Percentiles rank a stretch among this genome's conserved stretches.
These are phyloP conservation scores for Dinothrombium tinctorium DNA, from an alignment of 1,140 invertebrate species.

Conservation along the genomic window DNA sequence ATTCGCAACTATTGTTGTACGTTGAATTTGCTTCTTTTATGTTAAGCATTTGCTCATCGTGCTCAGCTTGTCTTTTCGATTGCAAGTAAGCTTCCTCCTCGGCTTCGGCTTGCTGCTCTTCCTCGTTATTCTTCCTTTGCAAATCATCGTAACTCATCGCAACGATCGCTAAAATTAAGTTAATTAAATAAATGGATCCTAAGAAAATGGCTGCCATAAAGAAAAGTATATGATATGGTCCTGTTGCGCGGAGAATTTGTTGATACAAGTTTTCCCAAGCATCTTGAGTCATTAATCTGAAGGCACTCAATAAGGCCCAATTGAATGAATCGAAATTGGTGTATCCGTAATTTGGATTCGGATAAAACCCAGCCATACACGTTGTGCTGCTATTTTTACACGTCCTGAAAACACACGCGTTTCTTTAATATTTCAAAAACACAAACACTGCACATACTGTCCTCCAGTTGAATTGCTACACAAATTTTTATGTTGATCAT, in stretches of 20 bases:
- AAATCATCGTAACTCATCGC: conserved; percentile 97
- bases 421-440: too few relatives aligned
- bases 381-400: conserved; percentile 47
- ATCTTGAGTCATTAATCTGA: conserved; percentile 94
- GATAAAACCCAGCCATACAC: conserved; percentile 74
- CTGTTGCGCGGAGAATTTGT: conserved; percentile 69
- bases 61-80: conserved; percentile 28
- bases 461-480: conserved; percentile 23
- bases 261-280: conserved; percentile 97
- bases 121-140: conserved; percentile 90
- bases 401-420: too few relatives aligned
- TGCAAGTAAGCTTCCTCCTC: conserved; percentile 22
- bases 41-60: too few relatives aligned
- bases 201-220: conserved; percentile 96
- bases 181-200: conserved; percentile 93
- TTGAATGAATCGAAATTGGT: conserved; percentile 95
- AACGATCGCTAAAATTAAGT: conserved; percentile 96
- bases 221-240: conserved; percentile 89
- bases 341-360: conserved; percentile 89
- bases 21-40: too few relatives aligned
- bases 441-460: too few relatives aligned
- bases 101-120: conserved; percentile 37
- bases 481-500: conserved; percentile 19
- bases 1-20: too few relatives aligned
- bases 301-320: conserved; percentile 88